Evolutionary conservation across 2,797 vertebrate genomes (phyloP).

Genomic region (Siniperca scherzeri): DNA sequence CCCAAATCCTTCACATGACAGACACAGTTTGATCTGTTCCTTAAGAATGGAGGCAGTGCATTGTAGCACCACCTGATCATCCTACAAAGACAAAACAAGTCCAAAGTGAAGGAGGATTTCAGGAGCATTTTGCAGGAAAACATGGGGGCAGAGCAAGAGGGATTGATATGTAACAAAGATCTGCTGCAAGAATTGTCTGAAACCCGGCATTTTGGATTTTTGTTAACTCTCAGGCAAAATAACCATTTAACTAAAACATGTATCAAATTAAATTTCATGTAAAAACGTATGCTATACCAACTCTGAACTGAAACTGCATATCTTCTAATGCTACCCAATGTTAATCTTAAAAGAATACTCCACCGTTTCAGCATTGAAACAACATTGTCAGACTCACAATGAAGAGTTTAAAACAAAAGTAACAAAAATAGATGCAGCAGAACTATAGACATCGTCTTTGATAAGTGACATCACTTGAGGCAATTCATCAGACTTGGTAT

Average conservation of each 20-base stretch:
- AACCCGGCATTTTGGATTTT: not conserved
- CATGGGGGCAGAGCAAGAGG: not conserved
- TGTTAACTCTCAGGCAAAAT: not conserved
- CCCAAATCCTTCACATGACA: conserved; percentile 94
- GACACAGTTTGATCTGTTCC: conserved; percentile 93
- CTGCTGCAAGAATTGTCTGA: not conserved
- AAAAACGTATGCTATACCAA: not conserved
- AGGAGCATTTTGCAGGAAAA: not conserved
- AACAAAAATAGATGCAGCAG: not conserved
- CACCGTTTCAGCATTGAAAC: not conserved
- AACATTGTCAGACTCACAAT: not conserved
- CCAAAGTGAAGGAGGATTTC: not conserved
- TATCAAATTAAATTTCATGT: not conserved
- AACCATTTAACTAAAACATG: not conserved
- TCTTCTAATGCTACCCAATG: not conserved
- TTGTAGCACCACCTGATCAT: conserved; percentile 93
- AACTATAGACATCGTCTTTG: conserved; percentile 1
- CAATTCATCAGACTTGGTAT: not conserved
- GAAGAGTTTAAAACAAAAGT: not conserved
- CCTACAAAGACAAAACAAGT: conserved; percentile 74
- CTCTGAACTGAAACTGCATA: no score
- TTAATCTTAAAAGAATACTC: not conserved
- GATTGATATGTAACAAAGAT: not conserved
- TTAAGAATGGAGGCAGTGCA: conserved; percentile 93
- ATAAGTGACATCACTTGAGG: not conserved